Base-by-base conservation (phyloP, 1,140 invertebrate genomes). In the Brachionus plicatilis region DNA sequence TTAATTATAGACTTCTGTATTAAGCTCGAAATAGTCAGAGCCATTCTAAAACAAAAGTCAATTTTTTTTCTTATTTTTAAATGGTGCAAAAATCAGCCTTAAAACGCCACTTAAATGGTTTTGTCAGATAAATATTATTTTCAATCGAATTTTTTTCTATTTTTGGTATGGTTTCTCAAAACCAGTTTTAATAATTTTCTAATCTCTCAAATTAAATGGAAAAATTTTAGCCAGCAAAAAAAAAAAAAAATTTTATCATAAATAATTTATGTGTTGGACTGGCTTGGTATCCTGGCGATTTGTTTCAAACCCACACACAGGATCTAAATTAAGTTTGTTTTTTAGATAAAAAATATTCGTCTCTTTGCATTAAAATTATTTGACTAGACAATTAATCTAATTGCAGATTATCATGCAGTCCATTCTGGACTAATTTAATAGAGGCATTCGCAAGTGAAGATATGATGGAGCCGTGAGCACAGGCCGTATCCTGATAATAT, bases 331-430 rank as follows among this genome's bases (percentile, higher is more conserved):
- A 1, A 60, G n/a, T 60, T 60, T 60, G 20, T 60, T 20, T 60
- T 60, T 60, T 20, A 60, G 53, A 60, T 60, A 60, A 60, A 60
- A 60, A 60, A 20, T 7, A 24, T n/a, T 60, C 53, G 53, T 60
- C 53, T 20, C 53, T 60, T 60, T 60, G 17, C 20, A 60, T 60
- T 8, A 24, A 20, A 60, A 60, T 60, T 60, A 27, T 20, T 60
- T 60, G 53, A 60, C 53, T 60, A 60, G 53, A 60, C 53, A 60
- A 60, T 60, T 60, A 60, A 60, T 60, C 53, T 60, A 60, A 60
- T 60, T 60, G n/a, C 17, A 60, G n/a, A 60, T 60, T 60, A 60
- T 60, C 53, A 60, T 60, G 53, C 53, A 60, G 53, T 20, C 17
- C 6, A 60, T 60, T 60, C 53, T 9, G 9, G 20, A 60, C 17